Percentiles rank a stretch among this genome's conserved stretches.
These are phyloP conservation scores for Tenthredo distinguenda DNA, from an alignment of 2,888 invertebrate genomes.

Conservation along the genomic window DNA sequence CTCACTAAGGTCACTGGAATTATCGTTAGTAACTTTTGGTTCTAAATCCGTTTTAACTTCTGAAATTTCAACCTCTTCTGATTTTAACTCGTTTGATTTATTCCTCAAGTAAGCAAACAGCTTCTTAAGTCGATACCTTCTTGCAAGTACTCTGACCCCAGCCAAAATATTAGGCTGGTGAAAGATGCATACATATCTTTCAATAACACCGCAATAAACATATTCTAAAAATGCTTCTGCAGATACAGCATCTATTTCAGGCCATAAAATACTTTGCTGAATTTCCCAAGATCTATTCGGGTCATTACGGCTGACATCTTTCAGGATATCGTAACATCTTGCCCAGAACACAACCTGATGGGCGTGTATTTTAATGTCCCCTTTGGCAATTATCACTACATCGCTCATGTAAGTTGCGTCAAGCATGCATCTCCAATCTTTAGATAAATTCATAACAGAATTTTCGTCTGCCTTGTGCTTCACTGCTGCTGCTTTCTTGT, in stretches of 20 bases:
- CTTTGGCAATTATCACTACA: constrained; percentile 74
- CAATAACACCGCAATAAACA: constrained; percentile 74
- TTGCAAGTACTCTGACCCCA: constrained; percentile 66
- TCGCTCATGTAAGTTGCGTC: constrained; percentile 77
- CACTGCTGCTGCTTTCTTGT: neutral
- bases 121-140: constrained; percentile 68
- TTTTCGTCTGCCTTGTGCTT: neutral
- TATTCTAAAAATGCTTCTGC: constrained; percentile 76
- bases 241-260: constrained; percentile 64
- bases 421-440: constrained; percentile 73
- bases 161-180: constrained; percentile 59
- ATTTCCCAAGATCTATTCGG: constrained; percentile 60
- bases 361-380: constrained; percentile 74
- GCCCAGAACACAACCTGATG: constrained; percentile 78
- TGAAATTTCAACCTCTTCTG: neutral
- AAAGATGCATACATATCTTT: constrained; percentile 62
- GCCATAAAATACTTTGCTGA: constrained; percentile 70
- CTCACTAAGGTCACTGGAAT: neutral
- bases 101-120: constrained; percentile 67
- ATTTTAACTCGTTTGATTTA: constrained; percentile 35
- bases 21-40: neutral
- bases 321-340: constrained; percentile 76
- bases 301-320: constrained; percentile 68
- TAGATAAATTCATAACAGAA: constrained; percentile 60
- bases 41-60: neutral